Base-by-base conservation (phyloP, 1,140 invertebrate genomes). In the Spodoptera frugiperda region DNA sequence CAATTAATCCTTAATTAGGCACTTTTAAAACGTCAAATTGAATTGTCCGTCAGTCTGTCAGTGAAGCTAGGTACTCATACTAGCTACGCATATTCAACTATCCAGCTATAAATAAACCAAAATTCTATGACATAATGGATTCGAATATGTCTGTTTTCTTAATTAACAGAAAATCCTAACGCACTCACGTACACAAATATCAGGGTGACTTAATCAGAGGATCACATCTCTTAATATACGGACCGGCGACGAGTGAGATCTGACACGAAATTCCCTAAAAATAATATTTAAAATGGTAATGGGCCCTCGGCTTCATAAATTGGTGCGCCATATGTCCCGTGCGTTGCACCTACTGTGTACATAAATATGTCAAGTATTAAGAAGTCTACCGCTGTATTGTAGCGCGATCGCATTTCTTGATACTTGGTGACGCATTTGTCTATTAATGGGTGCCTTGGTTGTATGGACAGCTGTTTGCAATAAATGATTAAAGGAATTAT, bases 201-300 rank as follows among this genome's bases (percentile, higher is more conserved):
- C 84, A 84, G 84, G 82, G 82, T 76, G 85, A 85, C 91, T 89
- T 94, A 93, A 94, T 94, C 91, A 94, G 89, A 87, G 87, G 90
- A 94, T 93, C 90, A 87, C 90, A 92, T 94, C 91, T 93, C 89
- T 86, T 91, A 90, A 94, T 90, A 93, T 91, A 92, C 88, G 87
- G 87, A 82, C 87, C 84, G 85, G 75, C 88, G 91, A 87, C 90
- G 91, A 94, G 88, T 91, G 92, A 93, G 92, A 94, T 93, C 91
- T 93, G 92, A 93, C 91, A 93, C 91, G 89, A 87, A 91, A 94
- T 94, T 94, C 92, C 92, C 92, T 93, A 94, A 93, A 93, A 94
- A 94, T 94, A 93, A 94, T 94, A 94, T 94, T 94, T 94, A 94
- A 94, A 93, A 94, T 94, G 91, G 91, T 94, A 94, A 94, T 94